Base-by-base conservation (phyloP, 2,797 vertebrate genomes). In the Strix occidentalis region DNA sequence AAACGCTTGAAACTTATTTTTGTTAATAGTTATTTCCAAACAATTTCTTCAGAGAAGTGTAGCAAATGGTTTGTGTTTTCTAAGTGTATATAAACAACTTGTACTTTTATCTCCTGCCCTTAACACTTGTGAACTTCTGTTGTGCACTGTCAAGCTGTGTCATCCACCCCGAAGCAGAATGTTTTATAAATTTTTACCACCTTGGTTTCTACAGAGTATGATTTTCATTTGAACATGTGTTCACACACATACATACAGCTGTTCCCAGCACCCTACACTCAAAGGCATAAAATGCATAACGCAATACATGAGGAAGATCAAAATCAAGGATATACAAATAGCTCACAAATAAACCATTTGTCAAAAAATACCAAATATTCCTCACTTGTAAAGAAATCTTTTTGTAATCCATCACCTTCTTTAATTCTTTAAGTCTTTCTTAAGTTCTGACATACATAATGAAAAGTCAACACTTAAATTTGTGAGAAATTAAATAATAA, bases 51-150 rank as follows among this genome's bases (percentile, higher is more conserved):
- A 63, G 19, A 95, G 50, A 90, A 81, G 8, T 5, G 9, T 58
- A 93, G 90, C 23, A 71, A 95, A 90, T 63, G 19, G 45, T 43
- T 96, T 96, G 35, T 70, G 25, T 83, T 83, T 69, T 53, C 56
- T 60, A 5, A 23, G 15, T 35, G 8, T 29, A 48, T 68, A 70
- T 76, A 65, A 43, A 72, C 13, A 87, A 56, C 17, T 16, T 61
- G 65, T 11, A 57, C 39, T 92, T 90, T 78, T 28, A 82, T 46
- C 53, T 70, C 56, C 63, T 71, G n/a, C 39, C 41, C 18, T 89
- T 56, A 86, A 69, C 33, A 72, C 39, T 80, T 78, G 17, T 29
- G 33, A 77, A 70, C 37, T 61, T 79, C 26, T 46, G 6, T 24
- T 64, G 8, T 11, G 53, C 31, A 37, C 13, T 57, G 29, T 26